Conservation (phyloP, 2,113 vertebrate genomes). For the Dromaius novaehollandiae region DNA sequence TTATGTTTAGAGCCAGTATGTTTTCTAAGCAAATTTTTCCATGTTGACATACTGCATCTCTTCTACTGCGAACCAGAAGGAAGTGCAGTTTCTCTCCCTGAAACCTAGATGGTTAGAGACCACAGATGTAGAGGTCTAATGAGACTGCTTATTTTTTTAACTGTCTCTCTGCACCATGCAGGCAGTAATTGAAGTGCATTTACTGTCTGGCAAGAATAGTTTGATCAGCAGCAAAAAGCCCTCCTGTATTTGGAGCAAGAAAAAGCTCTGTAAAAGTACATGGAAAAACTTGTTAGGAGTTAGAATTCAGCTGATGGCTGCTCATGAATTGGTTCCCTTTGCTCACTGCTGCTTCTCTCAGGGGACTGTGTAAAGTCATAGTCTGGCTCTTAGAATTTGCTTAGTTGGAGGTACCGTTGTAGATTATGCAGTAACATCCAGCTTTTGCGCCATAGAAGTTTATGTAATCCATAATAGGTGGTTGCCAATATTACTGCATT, state of each 20-base stretch:
- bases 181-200: background rate
- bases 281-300: background rate
- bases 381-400: background rate
- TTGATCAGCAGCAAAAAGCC: background rate
- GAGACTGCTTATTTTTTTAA: background rate
- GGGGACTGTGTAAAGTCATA: background rate
- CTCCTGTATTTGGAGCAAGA: background rate
- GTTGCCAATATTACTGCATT: background rate
- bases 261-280: background rate
- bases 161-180: background rate
- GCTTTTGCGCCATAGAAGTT: background rate
- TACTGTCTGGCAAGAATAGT: background rate
- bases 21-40: background rate
- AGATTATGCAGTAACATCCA: background rate
- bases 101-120: background rate
- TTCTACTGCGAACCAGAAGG: fast-evolving
- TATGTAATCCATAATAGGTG: background rate
- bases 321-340: background rate
- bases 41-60: background rate
- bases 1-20: too few relatives aligned
- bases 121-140: background rate
- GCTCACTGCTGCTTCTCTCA: background rate
- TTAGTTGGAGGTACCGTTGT: background rate
- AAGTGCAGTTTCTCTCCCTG: background rate
- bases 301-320: background rate